These are phyloP conservation scores for Piaya cayana DNA, from an alignment of 2,113 vertebrate species.

Conservation along the genomic window DNA sequence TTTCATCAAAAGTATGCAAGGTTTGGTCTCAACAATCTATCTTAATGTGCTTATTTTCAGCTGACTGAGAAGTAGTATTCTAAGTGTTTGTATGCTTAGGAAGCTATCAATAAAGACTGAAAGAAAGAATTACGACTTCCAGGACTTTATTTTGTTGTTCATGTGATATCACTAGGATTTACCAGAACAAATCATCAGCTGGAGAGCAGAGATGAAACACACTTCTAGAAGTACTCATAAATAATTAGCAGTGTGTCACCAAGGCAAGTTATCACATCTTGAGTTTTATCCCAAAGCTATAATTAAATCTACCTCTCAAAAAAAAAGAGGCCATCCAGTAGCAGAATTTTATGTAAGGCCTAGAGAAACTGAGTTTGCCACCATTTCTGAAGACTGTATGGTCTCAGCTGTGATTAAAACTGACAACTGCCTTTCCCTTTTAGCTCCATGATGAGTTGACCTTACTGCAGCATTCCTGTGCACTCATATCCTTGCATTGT, in stretches of 20 bases:
- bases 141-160: background rate
- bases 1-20: background rate
- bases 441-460: background rate
- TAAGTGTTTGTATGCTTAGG: background rate
- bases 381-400: background rate
- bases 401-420: conserved; percentile 7
- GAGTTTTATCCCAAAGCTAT: background rate
- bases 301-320: background rate
- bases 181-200: background rate
- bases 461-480: background rate
- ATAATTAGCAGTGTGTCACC: background rate
- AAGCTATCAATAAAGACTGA: background rate
- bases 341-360: background rate
- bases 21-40: background rate
- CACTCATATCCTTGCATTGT: background rate
- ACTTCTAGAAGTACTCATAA: background rate
- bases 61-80: background rate
- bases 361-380: background rate
- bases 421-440: background rate
- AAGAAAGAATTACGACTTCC: background rate
- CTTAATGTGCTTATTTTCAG: background rate
- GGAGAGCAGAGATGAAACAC: background rate
- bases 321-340: background rate
- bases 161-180: background rate
- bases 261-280: background rate